phyloP scores from a whole-genome alignment of 2,113 vertebrate genomes.

The Eolophus roseicapilla region DNA sequence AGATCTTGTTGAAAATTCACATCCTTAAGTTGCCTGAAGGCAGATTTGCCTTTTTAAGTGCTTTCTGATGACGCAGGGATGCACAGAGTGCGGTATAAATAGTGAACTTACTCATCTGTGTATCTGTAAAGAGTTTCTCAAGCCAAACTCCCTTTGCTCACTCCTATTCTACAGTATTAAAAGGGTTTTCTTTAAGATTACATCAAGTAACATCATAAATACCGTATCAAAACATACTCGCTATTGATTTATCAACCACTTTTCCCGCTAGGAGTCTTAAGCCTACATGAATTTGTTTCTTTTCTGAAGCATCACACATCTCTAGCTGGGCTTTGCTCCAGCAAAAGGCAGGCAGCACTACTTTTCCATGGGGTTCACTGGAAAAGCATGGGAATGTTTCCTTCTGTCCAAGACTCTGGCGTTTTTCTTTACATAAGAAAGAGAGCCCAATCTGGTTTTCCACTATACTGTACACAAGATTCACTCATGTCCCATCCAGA shows the following conservation, averaged over 20 bases:
- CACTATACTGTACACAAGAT: neutral
- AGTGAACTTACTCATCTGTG: neutral
- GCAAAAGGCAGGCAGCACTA: neutral
- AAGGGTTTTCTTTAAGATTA: neutral
- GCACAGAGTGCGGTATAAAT: neutral
- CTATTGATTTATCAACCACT: neutral
- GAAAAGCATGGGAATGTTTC: neutral
- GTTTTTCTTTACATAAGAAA: neutral
- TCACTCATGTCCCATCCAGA: neutral
- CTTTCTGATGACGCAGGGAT: neutral
- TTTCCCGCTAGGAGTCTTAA: neutral
- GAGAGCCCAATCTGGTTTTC: neutral
- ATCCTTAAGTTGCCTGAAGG: neutral
- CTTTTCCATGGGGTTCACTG: neutral
- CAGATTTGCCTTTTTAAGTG: neutral
- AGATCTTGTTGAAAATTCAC: neutral
- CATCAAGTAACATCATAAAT: neutral
- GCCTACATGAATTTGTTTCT: neutral
- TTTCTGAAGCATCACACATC: fast-evolving
- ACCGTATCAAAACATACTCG: neutral
- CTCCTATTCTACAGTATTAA: neutral
- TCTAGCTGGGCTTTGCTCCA: fast-evolving
- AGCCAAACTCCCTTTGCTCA: neutral
- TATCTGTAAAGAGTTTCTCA: neutral
- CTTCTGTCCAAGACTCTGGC: neutral